Evolutionary conservation across 1,140 invertebrate genomes (phyloP).

Genomic region (Ruditapes philippinarum): DNA sequence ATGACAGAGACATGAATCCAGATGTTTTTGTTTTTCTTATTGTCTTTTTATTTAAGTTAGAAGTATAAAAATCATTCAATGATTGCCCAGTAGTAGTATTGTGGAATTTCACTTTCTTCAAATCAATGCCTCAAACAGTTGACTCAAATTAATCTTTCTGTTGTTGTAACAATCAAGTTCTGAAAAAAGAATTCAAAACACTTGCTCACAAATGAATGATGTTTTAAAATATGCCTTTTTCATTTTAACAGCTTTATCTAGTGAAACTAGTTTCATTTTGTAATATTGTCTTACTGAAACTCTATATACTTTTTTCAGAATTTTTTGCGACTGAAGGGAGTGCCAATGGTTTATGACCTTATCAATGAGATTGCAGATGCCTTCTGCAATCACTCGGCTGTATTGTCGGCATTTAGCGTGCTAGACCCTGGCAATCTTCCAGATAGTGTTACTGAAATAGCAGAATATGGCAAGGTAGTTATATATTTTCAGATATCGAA

Average conservation of each 20-base stretch:
- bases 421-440: conserved; percentile 62
- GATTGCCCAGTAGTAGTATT: neutral
- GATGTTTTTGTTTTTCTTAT: no score
- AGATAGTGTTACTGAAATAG: neutral
- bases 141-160: neutral
- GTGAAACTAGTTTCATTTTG: neutral
- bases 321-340: conserved; percentile 11
- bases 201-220: no score
- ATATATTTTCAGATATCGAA: neutral
- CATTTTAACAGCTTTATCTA: neutral
- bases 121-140: neutral
- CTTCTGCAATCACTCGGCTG: conserved; percentile 29
- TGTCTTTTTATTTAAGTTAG: no score
- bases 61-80: neutral
- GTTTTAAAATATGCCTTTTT: no score
- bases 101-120: neutral
- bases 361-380: conserved; percentile 61
- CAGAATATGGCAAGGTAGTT: conserved; percentile 13
- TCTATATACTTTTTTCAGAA: neutral
- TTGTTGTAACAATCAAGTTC: no score
- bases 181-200: no score
- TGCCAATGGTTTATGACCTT: conserved; percentile 41
- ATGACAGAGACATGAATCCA: conserved; percentile 2
- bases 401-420: conserved; percentile 61
- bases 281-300: neutral